These are phyloP conservation scores for Epinotia ramella DNA, from an alignment of 2,888 invertebrate species.

Conservation along the genomic window DNA sequence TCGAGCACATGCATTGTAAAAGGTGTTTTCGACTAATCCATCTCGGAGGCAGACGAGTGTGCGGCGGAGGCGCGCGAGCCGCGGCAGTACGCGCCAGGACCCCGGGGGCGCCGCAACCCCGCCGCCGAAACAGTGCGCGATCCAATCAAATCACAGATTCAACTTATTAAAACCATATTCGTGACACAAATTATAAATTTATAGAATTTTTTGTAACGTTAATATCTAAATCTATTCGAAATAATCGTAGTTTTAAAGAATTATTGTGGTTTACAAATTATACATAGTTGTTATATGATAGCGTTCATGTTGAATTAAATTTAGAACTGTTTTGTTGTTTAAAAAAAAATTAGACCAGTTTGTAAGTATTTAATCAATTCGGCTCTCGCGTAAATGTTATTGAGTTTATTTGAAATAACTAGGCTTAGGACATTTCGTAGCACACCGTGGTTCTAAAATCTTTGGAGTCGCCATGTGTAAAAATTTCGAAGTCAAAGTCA, in stretches of 20 bases:
- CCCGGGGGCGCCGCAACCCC: slow-evolving; percentile 33
- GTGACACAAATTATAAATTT: slow-evolving; percentile 29
- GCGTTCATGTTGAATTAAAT: slow-evolving; percentile 49
- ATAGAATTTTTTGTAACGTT: slow-evolving; percentile 42
- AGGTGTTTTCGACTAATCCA: slow-evolving; percentile 66
- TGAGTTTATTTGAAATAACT: neutral
- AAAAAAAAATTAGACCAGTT: slow-evolving; percentile 9
- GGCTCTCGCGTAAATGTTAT: neutral
- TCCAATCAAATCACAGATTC: neutral
- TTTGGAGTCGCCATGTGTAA: too few relatives aligned
- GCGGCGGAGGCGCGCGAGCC: slow-evolving; percentile 36
- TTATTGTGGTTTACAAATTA: slow-evolving; percentile 47
- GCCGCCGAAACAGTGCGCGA: slow-evolving; percentile 12
- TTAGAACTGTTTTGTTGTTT: slow-evolving; percentile 37
- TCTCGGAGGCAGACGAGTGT: slow-evolving; percentile 58
- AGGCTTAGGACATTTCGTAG: too few relatives aligned
- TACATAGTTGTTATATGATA: slow-evolving; percentile 50
- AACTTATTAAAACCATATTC: neutral
- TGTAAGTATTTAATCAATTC: slow-evolving; percentile 19
- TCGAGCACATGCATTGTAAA: too few relatives aligned
- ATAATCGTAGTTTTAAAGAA: slow-evolving; percentile 38
- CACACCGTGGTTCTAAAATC: too few relatives aligned
- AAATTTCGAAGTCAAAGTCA: too few relatives aligned
- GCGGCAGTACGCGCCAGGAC: slow-evolving; percentile 36
- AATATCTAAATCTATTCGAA: slow-evolving; percentile 16